Percentiles rank a stretch among this genome's conserved stretches.
Conservation (phyloP, 2,888 invertebrate genomes). For the Alloplasta piceator region DNA sequence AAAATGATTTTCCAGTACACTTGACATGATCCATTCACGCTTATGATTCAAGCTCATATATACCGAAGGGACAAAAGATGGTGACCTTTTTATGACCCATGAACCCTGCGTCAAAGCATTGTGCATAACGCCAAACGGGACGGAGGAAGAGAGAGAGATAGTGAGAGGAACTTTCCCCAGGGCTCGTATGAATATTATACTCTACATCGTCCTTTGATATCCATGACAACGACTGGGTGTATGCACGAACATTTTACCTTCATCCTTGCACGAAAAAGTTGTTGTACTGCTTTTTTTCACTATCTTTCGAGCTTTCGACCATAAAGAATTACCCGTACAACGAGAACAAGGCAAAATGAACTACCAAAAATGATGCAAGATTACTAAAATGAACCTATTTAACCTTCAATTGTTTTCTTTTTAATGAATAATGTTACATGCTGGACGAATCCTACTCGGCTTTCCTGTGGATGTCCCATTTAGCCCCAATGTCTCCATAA, state of each 20-base stretch:
- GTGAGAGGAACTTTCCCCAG: slow-evolving; percentile 18
- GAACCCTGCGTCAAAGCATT: slow-evolving; percentile 64
- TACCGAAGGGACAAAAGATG: slow-evolving; percentile 56
- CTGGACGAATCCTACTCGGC: too few species aligned
- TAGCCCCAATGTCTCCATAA: too few species aligned
- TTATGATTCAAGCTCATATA: neutral
- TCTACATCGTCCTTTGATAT: slow-evolving; percentile 27
- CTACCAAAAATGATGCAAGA: too few species aligned
- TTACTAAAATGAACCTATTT: too few species aligned
- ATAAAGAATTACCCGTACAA: too few species aligned
- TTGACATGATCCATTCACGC: too few species aligned
- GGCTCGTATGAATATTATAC: slow-evolving; percentile 12
- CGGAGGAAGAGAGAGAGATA: too few species aligned
- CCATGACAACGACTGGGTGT: slow-evolving; percentile 49
- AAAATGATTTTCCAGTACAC: neutral
- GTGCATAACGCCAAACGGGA: slow-evolving; percentile 37
- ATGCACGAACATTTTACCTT: slow-evolving; percentile 5
- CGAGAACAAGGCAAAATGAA: too few species aligned
- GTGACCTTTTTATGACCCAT: slow-evolving; percentile 71
- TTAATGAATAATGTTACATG: too few species aligned
- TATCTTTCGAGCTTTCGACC: neutral
- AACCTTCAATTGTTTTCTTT: too few species aligned
- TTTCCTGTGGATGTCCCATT: too few species aligned
- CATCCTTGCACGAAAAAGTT: neutral
- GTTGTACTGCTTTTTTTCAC: slow-evolving; percentile 34